Conservation (phyloP, 2,797 vertebrate species). For the Sebastes matsubarae region DNA sequence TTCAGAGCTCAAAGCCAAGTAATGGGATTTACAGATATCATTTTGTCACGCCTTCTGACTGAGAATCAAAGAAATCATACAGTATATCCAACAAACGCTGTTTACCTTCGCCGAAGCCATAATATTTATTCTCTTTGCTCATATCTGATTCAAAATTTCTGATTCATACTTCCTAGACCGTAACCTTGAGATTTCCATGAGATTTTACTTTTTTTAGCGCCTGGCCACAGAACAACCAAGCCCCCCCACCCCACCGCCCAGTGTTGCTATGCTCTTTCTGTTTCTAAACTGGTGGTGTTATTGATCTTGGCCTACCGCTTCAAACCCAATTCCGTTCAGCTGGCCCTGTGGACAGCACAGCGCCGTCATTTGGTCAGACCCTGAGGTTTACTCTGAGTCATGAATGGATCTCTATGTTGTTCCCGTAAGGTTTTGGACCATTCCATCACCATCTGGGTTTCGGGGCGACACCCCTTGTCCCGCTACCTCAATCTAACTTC, state of each 20-base stretch:
- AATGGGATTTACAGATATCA: slow-evolving; percentile 12
- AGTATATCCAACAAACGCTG: slow-evolving; percentile 16
- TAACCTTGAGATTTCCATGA: slow-evolving; percentile 40
- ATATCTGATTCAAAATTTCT: slow-evolving; percentile 61
- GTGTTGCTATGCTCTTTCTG: slow-evolving; percentile 44
- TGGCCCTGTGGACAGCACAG: slow-evolving; percentile 50
- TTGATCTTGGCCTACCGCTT: slow-evolving; percentile 75
- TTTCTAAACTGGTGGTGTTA: slow-evolving; percentile 68
- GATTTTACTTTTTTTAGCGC: slow-evolving; percentile 47
- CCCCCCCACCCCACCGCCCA: background rate
- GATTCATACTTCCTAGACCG: slow-evolving; percentile 43
- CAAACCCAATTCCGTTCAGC: slow-evolving; percentile 60
- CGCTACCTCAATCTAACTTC: slow-evolving; percentile 42
- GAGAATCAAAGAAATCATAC: slow-evolving; percentile 31
- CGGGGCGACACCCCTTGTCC: slow-evolving; percentile 45
- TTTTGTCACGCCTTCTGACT: slow-evolving; percentile 34
- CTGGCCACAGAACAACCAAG: slow-evolving; percentile 51
- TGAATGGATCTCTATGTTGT: slow-evolving; percentile 76
- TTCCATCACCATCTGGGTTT: slow-evolving; percentile 69
- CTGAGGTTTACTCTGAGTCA: slow-evolving; percentile 60
- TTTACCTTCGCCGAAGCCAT: slow-evolving; percentile 50
- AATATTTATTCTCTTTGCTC: slow-evolving; percentile 56
- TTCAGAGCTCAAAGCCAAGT: slow-evolving; percentile 13
- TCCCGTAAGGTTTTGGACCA: slow-evolving; percentile 48
- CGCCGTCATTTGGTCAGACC: slow-evolving; percentile 59